Evolutionary conservation across 2,888 invertebrate species (phyloP).

Genomic region (Smittia sp.): DNA sequence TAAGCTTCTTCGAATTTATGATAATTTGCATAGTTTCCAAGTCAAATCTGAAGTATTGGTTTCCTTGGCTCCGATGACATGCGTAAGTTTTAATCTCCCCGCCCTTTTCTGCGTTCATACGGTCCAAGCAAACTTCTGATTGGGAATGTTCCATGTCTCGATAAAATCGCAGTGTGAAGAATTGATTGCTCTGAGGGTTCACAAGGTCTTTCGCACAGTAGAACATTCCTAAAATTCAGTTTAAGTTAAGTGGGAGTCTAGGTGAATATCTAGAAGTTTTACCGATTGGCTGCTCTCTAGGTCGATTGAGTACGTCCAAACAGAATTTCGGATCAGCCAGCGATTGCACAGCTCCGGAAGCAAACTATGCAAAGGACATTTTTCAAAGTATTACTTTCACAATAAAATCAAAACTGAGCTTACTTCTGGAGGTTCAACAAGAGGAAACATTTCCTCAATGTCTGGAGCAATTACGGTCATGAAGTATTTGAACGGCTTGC

Average conservation of each 20-base stretch:
- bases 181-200: slow-evolving; percentile 48
- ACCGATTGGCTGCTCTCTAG: slow-evolving; percentile 43
- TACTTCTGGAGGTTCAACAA: not conserved
- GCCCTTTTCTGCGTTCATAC: slow-evolving; percentile 63
- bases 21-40: slow-evolving; percentile 41
- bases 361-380: too few species aligned
- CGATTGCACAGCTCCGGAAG: slow-evolving; percentile 71
- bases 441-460: not conserved
- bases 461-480: slow-evolving; percentile 22
- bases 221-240: slow-evolving; percentile 45
- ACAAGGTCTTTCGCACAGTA: slow-evolving; percentile 47
- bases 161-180: slow-evolving; percentile 46
- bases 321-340: slow-evolving; percentile 64
- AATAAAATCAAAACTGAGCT: too few species aligned
- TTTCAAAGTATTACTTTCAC: too few species aligned
- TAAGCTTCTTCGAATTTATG: not conserved
- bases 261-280: too few species aligned
- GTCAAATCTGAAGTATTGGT: slow-evolving; percentile 87
- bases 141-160: slow-evolving; percentile 53
- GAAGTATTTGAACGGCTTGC: slow-evolving; percentile 32
- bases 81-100: slow-evolving; percentile 71
- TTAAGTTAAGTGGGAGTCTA: not conserved
- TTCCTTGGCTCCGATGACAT: slow-evolving; percentile 89
- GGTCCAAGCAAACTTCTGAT: slow-evolving; percentile 79
- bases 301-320: slow-evolving; percentile 63